Percentiles rank a stretch among this genome's conserved stretches.
These are phyloP conservation scores for Drosophila austrosaltans DNA, from an alignment of 2,888 invertebrate genomes.

Conservation along the genomic window DNA sequence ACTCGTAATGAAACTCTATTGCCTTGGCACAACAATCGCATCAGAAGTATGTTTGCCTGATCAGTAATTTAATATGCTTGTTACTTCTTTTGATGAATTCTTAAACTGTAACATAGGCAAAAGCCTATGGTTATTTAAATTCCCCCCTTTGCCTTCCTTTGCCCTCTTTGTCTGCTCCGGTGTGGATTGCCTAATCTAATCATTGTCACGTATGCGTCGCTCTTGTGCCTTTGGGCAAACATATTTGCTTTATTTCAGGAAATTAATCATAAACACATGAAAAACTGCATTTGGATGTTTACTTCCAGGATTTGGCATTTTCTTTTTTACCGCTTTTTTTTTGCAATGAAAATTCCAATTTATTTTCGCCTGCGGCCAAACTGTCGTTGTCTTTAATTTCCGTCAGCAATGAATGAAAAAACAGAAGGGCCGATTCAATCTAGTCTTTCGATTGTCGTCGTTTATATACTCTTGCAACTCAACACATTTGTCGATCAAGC, in stretches of 20 bases:
- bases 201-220: slow-evolving; percentile 69
- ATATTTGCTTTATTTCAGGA: slow-evolving; percentile 64
- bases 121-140: background rate
- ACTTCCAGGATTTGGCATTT: slow-evolving; percentile 5
- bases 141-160: background rate
- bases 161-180: background rate
- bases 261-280: slow-evolving; percentile 73
- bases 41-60: background rate
- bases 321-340: slow-evolving; percentile 25
- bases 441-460: background rate
- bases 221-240: slow-evolving; percentile 35
- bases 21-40: no score
- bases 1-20: background rate
- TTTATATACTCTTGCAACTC: background rate
- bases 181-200: slow-evolving; percentile 63
- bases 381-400: slow-evolving; percentile 65
- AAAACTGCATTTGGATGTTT: slow-evolving; percentile 54
- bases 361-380: slow-evolving; percentile 66
- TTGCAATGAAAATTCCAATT: slow-evolving; percentile 73
- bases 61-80: background rate
- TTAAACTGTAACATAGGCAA: background rate
- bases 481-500: no score
- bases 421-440: slow-evolving; percentile 4
- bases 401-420: slow-evolving; percentile 36
- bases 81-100: slow-evolving; percentile 7